These are phyloP conservation scores for Tangachromis dhanisi DNA, from an alignment of 2,113 vertebrate species.

Conservation along the genomic window DNA sequence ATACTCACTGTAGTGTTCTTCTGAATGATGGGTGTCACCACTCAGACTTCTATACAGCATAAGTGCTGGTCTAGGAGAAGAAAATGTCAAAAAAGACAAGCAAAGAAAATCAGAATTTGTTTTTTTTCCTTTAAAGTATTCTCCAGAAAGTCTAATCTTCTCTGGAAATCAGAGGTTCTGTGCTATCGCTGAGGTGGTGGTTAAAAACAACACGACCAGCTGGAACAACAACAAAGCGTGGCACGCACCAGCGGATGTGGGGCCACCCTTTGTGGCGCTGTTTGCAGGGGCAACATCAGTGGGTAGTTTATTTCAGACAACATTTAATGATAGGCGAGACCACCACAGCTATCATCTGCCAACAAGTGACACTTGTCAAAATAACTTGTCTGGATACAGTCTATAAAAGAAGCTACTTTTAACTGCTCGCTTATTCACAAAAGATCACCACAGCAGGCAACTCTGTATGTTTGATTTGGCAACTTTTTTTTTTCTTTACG, in stretches of 20 bases:
- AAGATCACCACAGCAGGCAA: background rate
- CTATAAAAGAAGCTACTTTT: background rate
- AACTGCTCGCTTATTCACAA: background rate
- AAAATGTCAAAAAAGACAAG: background rate
- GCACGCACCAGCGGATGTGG: background rate
- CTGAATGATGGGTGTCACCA: background rate
- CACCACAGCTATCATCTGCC: background rate
- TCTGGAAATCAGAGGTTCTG: background rate
- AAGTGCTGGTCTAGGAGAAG: background rate
- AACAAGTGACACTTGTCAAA: background rate
- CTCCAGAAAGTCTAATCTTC: background rate
- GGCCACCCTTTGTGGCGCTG: background rate
- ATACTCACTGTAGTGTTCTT: background rate
- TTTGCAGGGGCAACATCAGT: background rate
- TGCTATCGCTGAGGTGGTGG: background rate
- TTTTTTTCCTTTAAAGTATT: background rate
- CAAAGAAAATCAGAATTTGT: background rate
- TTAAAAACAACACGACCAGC: background rate
- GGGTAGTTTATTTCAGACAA: background rate
- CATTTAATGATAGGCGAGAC: background rate
- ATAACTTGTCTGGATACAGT: background rate
- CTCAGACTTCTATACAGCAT: background rate
- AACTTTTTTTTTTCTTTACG: background rate
- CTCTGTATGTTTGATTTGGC: background rate
- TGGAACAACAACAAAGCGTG: background rate